A percentile compares a stretch with the other conserved stretches of the same genome.
phyloP scores from a whole-genome alignment of 1,140 invertebrate genomes.

The Galleria mellonella region DNA sequence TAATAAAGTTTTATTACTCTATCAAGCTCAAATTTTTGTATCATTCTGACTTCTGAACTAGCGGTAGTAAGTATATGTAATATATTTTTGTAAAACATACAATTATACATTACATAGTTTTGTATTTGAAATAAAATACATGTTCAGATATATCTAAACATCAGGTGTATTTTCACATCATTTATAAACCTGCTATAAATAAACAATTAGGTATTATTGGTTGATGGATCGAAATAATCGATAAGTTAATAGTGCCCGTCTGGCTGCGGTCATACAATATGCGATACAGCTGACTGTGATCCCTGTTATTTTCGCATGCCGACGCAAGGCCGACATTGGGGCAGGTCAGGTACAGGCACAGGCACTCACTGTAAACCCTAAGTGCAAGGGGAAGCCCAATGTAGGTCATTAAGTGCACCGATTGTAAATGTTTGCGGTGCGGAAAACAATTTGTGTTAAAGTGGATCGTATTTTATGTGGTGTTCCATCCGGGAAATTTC shows the following conservation, averaged over 20 bases:
- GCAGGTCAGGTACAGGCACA: constrained; percentile 60
- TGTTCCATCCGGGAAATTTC: constrained; percentile 20
- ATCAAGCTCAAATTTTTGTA: no score
- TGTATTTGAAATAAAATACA: no score
- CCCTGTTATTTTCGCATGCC: constrained; percentile 57
- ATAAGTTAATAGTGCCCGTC: constrained; percentile 26
- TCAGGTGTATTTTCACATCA: no score
- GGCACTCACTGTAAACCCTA: constrained; percentile 63
- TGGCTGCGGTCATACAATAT: constrained; percentile 26
- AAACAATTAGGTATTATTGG: no score
- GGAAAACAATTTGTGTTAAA: constrained; percentile 40
- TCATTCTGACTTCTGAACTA: no score
- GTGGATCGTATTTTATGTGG: constrained; percentile 23
- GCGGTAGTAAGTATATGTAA: no score
- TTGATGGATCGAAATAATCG: not conserved
- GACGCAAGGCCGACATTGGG: constrained; percentile 45
- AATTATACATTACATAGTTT: no score
- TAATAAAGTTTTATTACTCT: no score
- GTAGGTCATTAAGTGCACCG: constrained; percentile 60
- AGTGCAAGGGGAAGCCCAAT: constrained; percentile 54
- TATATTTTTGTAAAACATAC: no score
- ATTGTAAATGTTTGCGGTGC: constrained; percentile 32
- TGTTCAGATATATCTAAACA: no score
- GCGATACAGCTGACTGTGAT: constrained; percentile 38
- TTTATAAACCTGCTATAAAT: no score